phyloP scores from a whole-genome alignment of 2,888 invertebrate species.

The Nomada ferruginata region DNA sequence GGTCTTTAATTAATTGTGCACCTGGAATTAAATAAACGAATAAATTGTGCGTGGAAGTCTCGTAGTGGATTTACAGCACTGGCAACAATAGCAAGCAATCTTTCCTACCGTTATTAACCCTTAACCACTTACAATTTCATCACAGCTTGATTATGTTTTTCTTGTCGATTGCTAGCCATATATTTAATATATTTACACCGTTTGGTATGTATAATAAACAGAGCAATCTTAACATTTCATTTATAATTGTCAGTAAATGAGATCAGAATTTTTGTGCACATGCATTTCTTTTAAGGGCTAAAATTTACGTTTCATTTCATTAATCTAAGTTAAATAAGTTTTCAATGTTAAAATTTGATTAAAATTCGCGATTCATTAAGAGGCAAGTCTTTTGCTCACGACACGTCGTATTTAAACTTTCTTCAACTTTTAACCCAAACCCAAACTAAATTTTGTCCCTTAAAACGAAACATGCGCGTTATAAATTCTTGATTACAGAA shows the following conservation, averaged over 20 bases:
- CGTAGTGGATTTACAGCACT: conserved; percentile 28
- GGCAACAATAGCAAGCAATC: conserved; percentile 35
- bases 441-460: background rate
- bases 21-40: too few species aligned
- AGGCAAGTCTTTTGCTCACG: too few species aligned
- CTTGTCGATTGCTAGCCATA: conserved; percentile 49
- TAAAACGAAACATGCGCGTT: background rate
- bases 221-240: conserved; percentile 19
- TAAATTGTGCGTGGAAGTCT: background rate
- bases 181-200: conserved; percentile 31
- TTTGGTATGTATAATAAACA: conserved; percentile 25
- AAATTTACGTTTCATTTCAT: background rate
- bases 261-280: background rate
- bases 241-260: conserved; percentile 14
- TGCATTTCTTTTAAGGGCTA: conserved; percentile 11
- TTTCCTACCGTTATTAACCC: conserved; percentile 26
- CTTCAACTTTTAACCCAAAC: background rate
- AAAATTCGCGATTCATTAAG: too few species aligned
- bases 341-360: background rate
- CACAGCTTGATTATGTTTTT: conserved; percentile 81
- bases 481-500: background rate
- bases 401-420: too few species aligned
- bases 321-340: background rate
- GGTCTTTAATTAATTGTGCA: background rate
- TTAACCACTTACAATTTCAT: conserved; percentile 71